These are phyloP conservation scores for Bugulina stolonifera DNA, from an alignment of 2,888 invertebrate genomes.

Conservation along the genomic window DNA sequence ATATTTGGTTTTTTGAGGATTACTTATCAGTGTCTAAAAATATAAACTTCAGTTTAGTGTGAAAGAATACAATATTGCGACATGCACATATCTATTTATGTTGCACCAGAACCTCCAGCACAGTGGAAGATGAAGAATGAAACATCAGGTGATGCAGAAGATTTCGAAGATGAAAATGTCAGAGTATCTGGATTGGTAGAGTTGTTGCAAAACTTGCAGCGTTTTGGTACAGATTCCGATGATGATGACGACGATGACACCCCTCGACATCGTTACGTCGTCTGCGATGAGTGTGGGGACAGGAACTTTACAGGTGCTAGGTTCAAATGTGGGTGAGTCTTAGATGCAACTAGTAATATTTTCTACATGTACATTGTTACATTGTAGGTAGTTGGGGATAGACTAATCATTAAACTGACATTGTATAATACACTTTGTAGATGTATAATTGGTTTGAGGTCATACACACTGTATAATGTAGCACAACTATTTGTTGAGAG, in stretches of 20 bases:
- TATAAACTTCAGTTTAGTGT: no score
- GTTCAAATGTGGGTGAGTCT: constrained; percentile 16
- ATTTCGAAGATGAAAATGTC: background rate
- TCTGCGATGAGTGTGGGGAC: constrained; percentile 4
- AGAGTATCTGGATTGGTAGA: background rate
- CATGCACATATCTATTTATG: no score
- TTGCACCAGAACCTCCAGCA: background rate
- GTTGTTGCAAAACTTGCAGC: background rate
- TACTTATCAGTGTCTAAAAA: no score
- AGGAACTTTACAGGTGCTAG: background rate
- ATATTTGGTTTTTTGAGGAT: no score
- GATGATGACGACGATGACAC: background rate
- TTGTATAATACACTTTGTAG: no score
- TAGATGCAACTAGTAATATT: background rate
- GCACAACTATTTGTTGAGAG: no score
- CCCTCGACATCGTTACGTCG: background rate
- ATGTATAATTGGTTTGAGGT: no score
- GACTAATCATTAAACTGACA: no score
- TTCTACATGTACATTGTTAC: no score
- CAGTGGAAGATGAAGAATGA: background rate
- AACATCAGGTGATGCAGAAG: background rate
- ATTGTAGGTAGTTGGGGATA: no score
- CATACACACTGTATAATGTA: no score
- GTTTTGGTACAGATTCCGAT: background rate
- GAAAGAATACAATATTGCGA: background rate